Percentiles rank a stretch among this genome's conserved stretches.
phyloP scores from a whole-genome alignment of 2,888 invertebrate genomes.

The Scaptomyza reducta region DNA sequence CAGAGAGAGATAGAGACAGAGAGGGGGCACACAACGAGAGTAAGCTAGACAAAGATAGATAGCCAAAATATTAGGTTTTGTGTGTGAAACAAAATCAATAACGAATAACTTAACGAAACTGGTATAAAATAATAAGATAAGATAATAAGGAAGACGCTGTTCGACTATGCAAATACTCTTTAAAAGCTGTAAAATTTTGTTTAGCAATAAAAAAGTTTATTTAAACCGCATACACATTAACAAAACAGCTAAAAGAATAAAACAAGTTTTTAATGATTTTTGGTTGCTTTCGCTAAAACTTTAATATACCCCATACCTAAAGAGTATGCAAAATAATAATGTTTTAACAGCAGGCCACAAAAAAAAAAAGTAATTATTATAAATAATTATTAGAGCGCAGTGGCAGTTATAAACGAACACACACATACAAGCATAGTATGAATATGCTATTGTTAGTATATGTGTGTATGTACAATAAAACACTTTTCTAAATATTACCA shows the following conservation, averaged over 20 bases:
- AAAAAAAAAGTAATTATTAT: slow-evolving; percentile 71
- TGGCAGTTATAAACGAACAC: slow-evolving; percentile 56
- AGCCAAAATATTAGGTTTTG: slow-evolving; percentile 44
- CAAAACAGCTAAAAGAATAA: background rate
- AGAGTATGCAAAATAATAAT: slow-evolving; percentile 46
- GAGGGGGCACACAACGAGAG: slow-evolving; percentile 5
- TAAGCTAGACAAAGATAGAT: slow-evolving; percentile 29
- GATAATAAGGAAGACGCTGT: too few species aligned
- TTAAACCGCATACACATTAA: background rate
- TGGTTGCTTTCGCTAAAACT: background rate
- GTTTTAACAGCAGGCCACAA: slow-evolving; percentile 62
- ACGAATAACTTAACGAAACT: slow-evolving; percentile 27
- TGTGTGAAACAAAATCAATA: slow-evolving; percentile 27
- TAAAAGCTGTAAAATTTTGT: background rate
- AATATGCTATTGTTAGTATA: slow-evolving; percentile 47
- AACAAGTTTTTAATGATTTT: background rate
- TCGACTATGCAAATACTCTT: slow-evolving; percentile 27
- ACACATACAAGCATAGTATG: slow-evolving; percentile 12
- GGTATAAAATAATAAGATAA: background rate
- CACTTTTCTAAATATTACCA: slow-evolving; percentile 49
- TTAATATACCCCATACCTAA: background rate
- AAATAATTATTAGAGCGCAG: slow-evolving; percentile 79
- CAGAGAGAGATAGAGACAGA: slow-evolving; percentile 3
- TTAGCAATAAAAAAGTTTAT: background rate
- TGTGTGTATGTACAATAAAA: slow-evolving; percentile 23